Evolutionary conservation across 1,140 invertebrate genomes (phyloP), one percentile per base, ranked within the genome.

Genomic region (Nasonia giraulti): DNA sequence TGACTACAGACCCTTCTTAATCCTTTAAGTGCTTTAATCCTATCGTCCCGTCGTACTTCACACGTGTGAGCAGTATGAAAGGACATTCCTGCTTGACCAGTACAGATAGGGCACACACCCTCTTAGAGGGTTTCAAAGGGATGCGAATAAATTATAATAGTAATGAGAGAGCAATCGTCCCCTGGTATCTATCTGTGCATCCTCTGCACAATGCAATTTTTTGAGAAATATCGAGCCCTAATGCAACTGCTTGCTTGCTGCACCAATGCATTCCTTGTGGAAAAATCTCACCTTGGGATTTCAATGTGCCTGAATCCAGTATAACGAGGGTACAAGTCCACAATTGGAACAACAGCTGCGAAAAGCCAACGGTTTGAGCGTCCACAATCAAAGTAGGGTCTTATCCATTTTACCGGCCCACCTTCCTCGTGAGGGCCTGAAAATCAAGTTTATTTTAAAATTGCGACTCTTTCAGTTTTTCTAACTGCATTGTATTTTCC

Each of bases 301-400:
- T 99, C 97, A 90, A 99, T 96, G 92, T 99, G 98, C 88, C 98
- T 95, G 91, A 97, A 99, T 87, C 97, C 96, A 12, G 98, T 98
- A 91, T 99, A 98, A 71, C 98, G 93, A 8, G 98, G 98, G 93
- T 97, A 99, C 82, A 99, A 98, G 92, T 99, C 99, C 75, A 97
- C 97, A 77, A 99, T 97, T 2, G 98, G 98, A 80, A 98, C 96
- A 10, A 98, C 96, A 47, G 98, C 98, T 80, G 96, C 97, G 2
- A 99, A 96, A 14, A 99, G 93, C 99, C 99, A 99, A 91, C 98
- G 97, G 93, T 99, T 99, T 0, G 98, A 97, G 87, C 98, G 94
- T 14, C 97, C 97, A 92, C 98, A 99, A 93, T 99, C 98, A 93
- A 98, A 99, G 92, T 99, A 99, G 0, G 98, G 98, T 85, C 96